Conservation (phyloP, 2,888 invertebrate species). For the Rhingia rostrata region DNA sequence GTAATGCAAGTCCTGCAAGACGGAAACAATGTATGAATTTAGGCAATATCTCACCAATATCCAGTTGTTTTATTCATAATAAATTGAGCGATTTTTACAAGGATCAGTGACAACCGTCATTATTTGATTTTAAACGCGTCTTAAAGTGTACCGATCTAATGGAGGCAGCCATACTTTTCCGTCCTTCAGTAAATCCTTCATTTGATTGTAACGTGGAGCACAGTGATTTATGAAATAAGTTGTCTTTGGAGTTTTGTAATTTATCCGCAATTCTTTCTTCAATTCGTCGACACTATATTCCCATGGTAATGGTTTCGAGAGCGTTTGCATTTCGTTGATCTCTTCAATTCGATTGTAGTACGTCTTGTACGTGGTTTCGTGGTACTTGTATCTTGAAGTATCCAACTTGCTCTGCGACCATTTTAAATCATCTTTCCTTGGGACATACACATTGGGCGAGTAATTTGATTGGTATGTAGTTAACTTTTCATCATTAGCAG, state of each 20-base stretch:
- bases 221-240: slow-evolving; percentile 78
- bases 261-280: slow-evolving; percentile 75
- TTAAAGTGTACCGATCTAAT: slow-evolving; percentile 79
- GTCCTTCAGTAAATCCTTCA: slow-evolving; percentile 71
- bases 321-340: slow-evolving; percentile 65
- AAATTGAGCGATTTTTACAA: not conserved
- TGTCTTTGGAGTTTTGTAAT: slow-evolving; percentile 76
- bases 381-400: slow-evolving; percentile 71
- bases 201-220: slow-evolving; percentile 71
- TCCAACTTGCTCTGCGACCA: slow-evolving; percentile 57
- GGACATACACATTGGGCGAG: slow-evolving; percentile 76
- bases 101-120: not conserved
- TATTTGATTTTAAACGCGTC: slow-evolving; percentile 31
- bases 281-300: slow-evolving; percentile 63
- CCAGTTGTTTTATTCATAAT: not conserved
- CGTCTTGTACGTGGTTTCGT: slow-evolving; percentile 78
- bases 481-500: slow-evolving; percentile 54
- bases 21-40: no score
- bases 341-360: slow-evolving; percentile 78
- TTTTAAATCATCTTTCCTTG: slow-evolving; percentile 71
- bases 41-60: no score
- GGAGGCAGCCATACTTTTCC: slow-evolving; percentile 76
- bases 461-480: slow-evolving; percentile 75
- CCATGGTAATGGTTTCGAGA: slow-evolving; percentile 48
- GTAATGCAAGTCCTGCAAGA: no score